Conservation (phyloP, 2,888 invertebrate genomes). For the Malacosoma neustria region DNA sequence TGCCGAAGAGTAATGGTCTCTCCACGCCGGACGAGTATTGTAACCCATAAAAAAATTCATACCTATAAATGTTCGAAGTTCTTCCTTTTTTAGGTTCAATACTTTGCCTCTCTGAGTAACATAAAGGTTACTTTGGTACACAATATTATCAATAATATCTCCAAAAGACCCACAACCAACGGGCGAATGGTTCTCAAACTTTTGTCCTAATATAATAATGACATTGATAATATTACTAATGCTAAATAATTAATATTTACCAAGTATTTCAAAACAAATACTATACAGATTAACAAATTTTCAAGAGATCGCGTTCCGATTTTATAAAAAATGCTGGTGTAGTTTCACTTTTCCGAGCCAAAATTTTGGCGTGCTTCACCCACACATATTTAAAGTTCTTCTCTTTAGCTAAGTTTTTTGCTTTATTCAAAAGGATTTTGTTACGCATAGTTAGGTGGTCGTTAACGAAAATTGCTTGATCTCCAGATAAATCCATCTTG, state of each 20-base stretch:
- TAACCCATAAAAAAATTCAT: slow-evolving; percentile 13
- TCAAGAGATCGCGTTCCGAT: slow-evolving; percentile 12
- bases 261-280: slow-evolving; percentile 15
- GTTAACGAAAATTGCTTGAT: no score
- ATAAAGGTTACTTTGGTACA: slow-evolving; percentile 17
- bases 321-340: not conserved
- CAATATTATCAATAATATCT: slow-evolving; percentile 15
- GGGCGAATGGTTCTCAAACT: no score
- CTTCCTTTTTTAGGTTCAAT: slow-evolving; percentile 17
- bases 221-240: no score
- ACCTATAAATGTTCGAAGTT: slow-evolving; percentile 17
- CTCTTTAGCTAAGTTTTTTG: no score
- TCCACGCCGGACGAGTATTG: slow-evolving; percentile 12
- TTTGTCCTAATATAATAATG: no score
- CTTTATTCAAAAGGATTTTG: no score
- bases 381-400: no score
- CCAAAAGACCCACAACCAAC: slow-evolving; percentile 14
- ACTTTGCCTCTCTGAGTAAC: slow-evolving; percentile 16
- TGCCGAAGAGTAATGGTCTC: slow-evolving; percentile 11
- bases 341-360: slow-evolving; percentile 7
- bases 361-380: not conserved
- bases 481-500: no score
- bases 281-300: slow-evolving; percentile 14
- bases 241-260: slow-evolving; percentile 12
- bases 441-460: no score